Base-by-base conservation (phyloP, 2,888 invertebrate genomes). In the Alsophila aescularia region DNA sequence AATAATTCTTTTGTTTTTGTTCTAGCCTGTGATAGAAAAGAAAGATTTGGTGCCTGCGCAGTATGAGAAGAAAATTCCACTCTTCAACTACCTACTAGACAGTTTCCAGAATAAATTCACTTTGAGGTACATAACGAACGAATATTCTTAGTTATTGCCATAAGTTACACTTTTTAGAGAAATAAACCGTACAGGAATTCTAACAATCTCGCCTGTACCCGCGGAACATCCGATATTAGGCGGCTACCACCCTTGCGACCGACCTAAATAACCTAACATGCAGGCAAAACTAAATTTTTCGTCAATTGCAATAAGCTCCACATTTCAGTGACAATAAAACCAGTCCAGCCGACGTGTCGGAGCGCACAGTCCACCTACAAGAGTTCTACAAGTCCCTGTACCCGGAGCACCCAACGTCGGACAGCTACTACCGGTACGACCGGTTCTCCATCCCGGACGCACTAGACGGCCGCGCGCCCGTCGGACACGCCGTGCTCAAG, bases 11-110 rank as follows among this genome's bases (percentile, higher is more conserved):
- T n/a, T 16, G 5, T 1, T 13, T 21, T 36, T 21, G 78, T 86
- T 60, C 3, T 66, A 92, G 92, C 92, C 92, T 1, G 75, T 89
- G 2, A 80, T 87, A n/a, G 92, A 92, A 68, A 92, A 89, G 58
- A 91, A 93, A 55, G 92, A 93, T 45, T 67, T 88, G 12, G 73
- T 90, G 15, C 83, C 89, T 0, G 27, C 72, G 0, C 71, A 73
- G 2, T 27, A 72, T 0, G 83, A 84, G 29, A 83, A 74, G 66
- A 86, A 81, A 48, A 56, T 77, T 41, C 87, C 87, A 0, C 69
- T 88, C 0, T 79, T 88, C 62, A 84, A 85, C 63, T 87, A 84
- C 45, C 62, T 90, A 9, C 62, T 88, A 10, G 84, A 87, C 37
- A 75, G 85, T 0, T 77, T 88, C 62, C 87, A 88, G 48, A 84